Evolutionary conservation across 1,140 invertebrate species (phyloP), one percentile per base, ranked within the genome.

Genomic region (Papilio polyxenes): DNA sequence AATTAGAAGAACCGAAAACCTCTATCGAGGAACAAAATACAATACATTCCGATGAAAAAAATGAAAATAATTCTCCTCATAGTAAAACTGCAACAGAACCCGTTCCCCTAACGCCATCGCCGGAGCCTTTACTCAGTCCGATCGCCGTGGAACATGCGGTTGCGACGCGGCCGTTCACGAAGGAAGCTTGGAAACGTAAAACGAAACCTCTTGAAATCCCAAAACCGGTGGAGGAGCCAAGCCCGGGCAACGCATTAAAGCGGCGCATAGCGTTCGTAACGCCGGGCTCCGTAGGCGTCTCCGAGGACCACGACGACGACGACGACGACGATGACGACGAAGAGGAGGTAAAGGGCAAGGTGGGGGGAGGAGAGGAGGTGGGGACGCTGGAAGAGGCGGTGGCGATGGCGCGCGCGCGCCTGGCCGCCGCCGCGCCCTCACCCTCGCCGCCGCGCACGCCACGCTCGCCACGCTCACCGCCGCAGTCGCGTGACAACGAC

Each of bases 341-440:
- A 86, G 81, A 86, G 84, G 86, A 83, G 77, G 86, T 83, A 82
- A 81, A 85, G 81, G 85, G 82, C 78, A 88, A 87, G 82, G 91
- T 92, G 91, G 91, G 92, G 87, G 90, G 92, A 81, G 86, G 94
- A 85, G 92, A 93, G 85, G 93, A 92, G 87, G 93, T 92, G 91
- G 91, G 92, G 87, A 91, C 92, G 81, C 85, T 95, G 87, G 92
- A 94, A 84, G 92, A 92, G 88, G 93, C 93, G 89, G 93, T 95
- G 85, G 89, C 91, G 84, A 87, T 95, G 81, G 94, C 94, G 75
- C 89, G 92, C 81, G 87, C 86, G 86, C 89, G 91, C 82, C 90
- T 94, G 77, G 87, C 88, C 56, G 83, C 81, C 85, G 85, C 87
- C 37, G 78, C 89, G 87, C 87, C 89, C 86, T 88, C 91, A 81